phyloP scores from a whole-genome alignment of 2,113 vertebrate genomes.

The Nothoprocta pentlandii region DNA sequence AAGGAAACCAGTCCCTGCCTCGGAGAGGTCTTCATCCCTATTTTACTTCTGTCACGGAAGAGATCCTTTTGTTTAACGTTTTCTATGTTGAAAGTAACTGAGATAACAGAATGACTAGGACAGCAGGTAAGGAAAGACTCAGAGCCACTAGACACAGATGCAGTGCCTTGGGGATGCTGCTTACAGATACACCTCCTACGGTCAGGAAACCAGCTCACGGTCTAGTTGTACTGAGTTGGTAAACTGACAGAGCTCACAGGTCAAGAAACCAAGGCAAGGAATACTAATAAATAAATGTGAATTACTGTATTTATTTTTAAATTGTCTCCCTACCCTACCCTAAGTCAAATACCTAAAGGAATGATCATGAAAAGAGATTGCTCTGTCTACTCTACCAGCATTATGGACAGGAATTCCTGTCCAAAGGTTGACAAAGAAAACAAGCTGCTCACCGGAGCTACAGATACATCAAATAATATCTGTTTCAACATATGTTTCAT shows the following conservation, averaged over 20 bases:
- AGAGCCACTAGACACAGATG: background rate
- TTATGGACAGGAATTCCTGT: background rate
- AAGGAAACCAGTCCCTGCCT: background rate
- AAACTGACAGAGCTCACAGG: background rate
- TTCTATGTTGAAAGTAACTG: background rate
- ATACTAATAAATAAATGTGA: background rate
- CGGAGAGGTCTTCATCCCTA: background rate
- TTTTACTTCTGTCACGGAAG: background rate
- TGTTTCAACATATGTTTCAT: background rate
- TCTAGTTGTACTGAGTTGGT: background rate
- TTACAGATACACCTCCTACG: background rate
- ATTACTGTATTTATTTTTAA: background rate
- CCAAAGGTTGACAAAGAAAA: background rate
- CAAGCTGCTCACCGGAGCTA: background rate
- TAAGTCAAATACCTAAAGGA: background rate
- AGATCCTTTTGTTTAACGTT: background rate
- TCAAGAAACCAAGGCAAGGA: background rate
- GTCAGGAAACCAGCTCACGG: background rate
- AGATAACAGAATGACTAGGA: background rate
- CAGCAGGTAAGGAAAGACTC: background rate
- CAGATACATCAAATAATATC: background rate
- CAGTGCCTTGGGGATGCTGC: fast-evolving
- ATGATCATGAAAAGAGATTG: background rate
- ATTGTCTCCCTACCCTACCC: background rate
- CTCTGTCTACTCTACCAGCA: background rate